Conservation (phyloP, 37 sponge, comb jelly and placozoan genomes). For the Amphimedon queenslandica region DNA sequence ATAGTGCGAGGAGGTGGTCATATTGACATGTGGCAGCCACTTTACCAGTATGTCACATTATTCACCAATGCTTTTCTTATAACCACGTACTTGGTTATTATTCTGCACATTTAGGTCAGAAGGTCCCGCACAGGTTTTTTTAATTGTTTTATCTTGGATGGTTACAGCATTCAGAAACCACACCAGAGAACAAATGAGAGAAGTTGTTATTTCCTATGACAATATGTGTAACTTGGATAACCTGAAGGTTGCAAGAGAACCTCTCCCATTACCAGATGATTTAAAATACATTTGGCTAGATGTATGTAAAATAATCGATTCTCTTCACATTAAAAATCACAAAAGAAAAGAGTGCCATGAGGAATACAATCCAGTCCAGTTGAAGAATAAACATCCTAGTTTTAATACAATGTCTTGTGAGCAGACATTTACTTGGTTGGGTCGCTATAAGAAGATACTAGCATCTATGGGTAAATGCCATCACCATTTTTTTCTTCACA, state of each 20-base stretch:
- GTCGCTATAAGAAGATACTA: conserved; percentile 32
- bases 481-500: conserved; percentile 36
- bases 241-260: not conserved
- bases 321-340: not conserved
- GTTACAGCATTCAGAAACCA: conserved; percentile 3
- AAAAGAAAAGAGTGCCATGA: conserved; percentile 5
- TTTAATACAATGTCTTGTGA: conserved; percentile 21
- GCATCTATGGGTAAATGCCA: conserved; percentile 35
- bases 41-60: conserved; percentile 42
- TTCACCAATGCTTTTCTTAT: too few species aligned
- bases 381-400: conserved; percentile 1
- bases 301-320: conserved; percentile 4
- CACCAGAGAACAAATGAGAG: not conserved
- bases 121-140: conserved; percentile 16
- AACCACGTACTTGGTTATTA: too few species aligned
- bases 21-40: conserved; percentile 35
- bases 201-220: conserved; percentile 6
- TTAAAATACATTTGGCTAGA: conserved; percentile 3
- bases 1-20: conserved; percentile 23
- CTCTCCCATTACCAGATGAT: conserved; percentile 12
- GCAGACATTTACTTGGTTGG: conserved; percentile 50
- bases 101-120: conserved; percentile 5
- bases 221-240: conserved; percentile 6
- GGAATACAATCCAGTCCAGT: not conserved
- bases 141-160: conserved; percentile 6